Base-by-base conservation (phyloP, 1,140 invertebrate genomes). In the Pseudoatta argentina region DNA sequence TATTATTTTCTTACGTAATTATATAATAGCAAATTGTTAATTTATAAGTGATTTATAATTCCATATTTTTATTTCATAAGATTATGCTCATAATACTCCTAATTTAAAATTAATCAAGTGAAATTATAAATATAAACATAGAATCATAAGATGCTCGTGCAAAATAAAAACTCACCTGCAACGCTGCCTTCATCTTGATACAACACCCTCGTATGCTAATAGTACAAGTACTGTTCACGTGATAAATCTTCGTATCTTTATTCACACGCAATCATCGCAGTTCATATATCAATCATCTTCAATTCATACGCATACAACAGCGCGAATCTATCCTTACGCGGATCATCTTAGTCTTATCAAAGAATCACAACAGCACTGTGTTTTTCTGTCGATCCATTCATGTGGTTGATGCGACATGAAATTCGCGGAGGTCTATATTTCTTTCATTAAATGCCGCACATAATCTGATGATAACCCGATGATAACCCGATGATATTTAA, bases 101-200 rank as follows among this genome's bases (percentile, higher is more conserved):
- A 12, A 34, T 24, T 16, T 3, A 34, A 51, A 24, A 78, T 44
- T 44, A 66, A 10, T 53, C 18, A 67, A 10, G 18, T 14, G 4
- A 61, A 77, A 2, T 44, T 30, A 18, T 30, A 18, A 24, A 24
- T 24, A 24, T 24, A 24, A 24, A 48, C 24, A 24, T 27, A 24
- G 27, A 39, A 53, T 53, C 30, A 18, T 5, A 30, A 51, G 4
- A 67, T 16, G 27, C 14, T 53, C 8, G 30, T n/a, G 30, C 5
- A 39, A 63, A 16, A 14, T 55, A 27, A 71, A 81, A 34, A 91
- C 89, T 89, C 61, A 91, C 90, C 87, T 91, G 89, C 27, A 91
- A 24, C 27, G 61, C 86, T 1, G 77, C 73, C 75, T 39, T 89
- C 87, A 91, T 91, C 64, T 88, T 90, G 59, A 78, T 63, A 1